These are phyloP conservation scores for Thermophis baileyi DNA, from an alignment of 2,113 vertebrate genomes.

Conservation along the genomic window DNA sequence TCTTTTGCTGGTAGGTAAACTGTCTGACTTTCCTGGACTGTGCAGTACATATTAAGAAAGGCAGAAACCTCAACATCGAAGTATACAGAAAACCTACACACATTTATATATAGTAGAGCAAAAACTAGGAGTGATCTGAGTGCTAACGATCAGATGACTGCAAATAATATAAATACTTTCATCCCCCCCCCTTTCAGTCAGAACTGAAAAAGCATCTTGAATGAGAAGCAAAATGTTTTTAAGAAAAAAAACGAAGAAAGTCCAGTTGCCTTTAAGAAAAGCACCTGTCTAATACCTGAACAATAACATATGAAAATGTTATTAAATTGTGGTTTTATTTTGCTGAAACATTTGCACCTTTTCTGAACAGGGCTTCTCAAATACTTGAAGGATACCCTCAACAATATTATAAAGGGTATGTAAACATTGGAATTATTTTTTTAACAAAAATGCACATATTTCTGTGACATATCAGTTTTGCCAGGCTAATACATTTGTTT, in stretches of 20 bases:
- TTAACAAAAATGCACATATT: background rate
- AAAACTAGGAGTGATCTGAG: background rate
- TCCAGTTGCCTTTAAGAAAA: background rate
- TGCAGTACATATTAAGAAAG: background rate
- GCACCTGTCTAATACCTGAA: background rate
- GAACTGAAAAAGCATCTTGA: too few relatives aligned
- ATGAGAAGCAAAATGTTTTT: background rate
- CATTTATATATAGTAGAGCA: background rate
- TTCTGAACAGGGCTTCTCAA: slow-evolving; percentile 64
- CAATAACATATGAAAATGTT: background rate
- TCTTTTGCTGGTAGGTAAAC: background rate
- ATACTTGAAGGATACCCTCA: slow-evolving; percentile 67
- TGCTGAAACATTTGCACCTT: slow-evolving; percentile 17
- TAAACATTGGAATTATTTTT: slow-evolving; percentile 20
- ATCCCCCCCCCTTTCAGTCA: too few relatives aligned
- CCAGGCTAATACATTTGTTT: slow-evolving; percentile 31
- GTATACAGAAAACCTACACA: background rate
- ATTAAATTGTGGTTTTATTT: background rate
- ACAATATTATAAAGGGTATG: slow-evolving; percentile 72
- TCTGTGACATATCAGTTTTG: background rate
- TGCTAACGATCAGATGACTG: background rate
- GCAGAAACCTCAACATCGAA: background rate
- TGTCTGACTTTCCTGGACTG: background rate
- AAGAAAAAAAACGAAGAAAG: background rate
- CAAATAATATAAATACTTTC: background rate